A percentile compares a stretch with the other conserved stretches of the same genome.
phyloP scores from a whole-genome alignment of 2,113 vertebrate genomes.

The Morone saxatilis region DNA sequence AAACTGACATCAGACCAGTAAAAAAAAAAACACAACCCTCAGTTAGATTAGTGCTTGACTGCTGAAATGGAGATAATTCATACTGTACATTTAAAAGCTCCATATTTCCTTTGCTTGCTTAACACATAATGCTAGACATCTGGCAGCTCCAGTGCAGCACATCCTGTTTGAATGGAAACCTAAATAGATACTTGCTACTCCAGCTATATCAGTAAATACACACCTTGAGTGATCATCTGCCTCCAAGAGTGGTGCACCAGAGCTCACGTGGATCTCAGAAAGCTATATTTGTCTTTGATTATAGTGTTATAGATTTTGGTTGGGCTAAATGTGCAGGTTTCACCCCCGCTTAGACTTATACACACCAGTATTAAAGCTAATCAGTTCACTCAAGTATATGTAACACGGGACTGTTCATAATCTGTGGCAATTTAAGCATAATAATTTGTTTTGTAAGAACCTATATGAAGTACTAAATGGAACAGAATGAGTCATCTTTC shows the following conservation, averaged over 20 bases:
- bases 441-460: constrained; percentile 34
- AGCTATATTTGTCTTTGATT: constrained; percentile 38
- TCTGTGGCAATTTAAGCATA: constrained; percentile 39
- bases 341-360: constrained; percentile 10
- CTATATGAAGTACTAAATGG: constrained; percentile 44
- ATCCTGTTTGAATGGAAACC: constrained; percentile 35
- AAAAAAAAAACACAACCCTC: background rate
- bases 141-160: constrained; percentile 30
- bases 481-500: constrained; percentile 49
- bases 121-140: constrained; percentile 28
- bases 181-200: constrained; percentile 25
- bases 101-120: constrained; percentile 12
- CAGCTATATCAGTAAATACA: constrained; percentile 20
- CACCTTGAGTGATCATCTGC: constrained; percentile 44
- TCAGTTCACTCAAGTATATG: constrained; percentile 22
- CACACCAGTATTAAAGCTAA: constrained; percentile 58
- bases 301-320: constrained; percentile 21
- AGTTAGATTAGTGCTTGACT: background rate
- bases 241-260: constrained; percentile 25
- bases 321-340: constrained; percentile 33
- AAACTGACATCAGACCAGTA: background rate
- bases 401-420: constrained; percentile 29
- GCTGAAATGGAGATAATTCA: constrained; percentile 15
- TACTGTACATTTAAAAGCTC: constrained; percentile 1
- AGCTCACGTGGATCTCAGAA: constrained; percentile 28